A percentile compares a stretch with the other conserved stretches of the same genome.
Evolutionary conservation across 37 sponge, comb jelly and placozoan species (phyloP).

Genomic region (Aphrocallistes beatrix): DNA sequence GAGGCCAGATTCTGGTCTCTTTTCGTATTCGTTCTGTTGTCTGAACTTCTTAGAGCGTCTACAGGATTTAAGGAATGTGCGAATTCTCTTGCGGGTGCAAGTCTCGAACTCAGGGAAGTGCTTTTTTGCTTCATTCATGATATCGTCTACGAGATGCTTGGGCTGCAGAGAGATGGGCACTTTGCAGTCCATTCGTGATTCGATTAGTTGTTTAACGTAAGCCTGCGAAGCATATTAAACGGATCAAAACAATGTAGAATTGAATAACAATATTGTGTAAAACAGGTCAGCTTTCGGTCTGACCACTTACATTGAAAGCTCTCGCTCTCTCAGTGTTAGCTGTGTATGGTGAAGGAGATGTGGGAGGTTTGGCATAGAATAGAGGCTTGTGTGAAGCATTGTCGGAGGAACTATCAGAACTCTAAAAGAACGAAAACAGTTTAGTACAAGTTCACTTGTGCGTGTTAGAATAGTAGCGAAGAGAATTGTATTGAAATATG

Average conservation of each 20-base stretch:
- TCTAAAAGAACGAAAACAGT: not conserved
- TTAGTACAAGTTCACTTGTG: not conserved
- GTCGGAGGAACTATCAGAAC: slow-evolving; percentile 15
- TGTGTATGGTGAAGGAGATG: slow-evolving; percentile 62
- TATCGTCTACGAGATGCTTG: slow-evolving; percentile 37
- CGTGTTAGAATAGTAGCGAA: not conserved
- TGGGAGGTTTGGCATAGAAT: not conserved
- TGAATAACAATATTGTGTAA: not conserved
- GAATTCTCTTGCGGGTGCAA: slow-evolving; percentile 57
- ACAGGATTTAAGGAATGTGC: slow-evolving; percentile 65
- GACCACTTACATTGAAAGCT: slow-evolving; percentile 50
- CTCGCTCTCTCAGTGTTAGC: slow-evolving; percentile 67
- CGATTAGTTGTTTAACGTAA: slow-evolving; percentile 50
- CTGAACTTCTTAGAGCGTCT: slow-evolving; percentile 45
- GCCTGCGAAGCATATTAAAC: slow-evolving; percentile 20
- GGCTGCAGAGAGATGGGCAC: slow-evolving; percentile 66
- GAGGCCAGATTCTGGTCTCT: not conserved
- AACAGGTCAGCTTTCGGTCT: not conserved
- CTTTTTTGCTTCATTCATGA: slow-evolving; percentile 41
- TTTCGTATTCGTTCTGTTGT: slow-evolving; percentile 18
- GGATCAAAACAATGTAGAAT: not conserved
- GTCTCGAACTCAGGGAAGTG: slow-evolving; percentile 60
- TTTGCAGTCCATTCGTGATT: slow-evolving; percentile 43
- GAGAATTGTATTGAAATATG: too few species aligned
- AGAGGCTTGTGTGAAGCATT: slow-evolving; percentile 2